Conservation (phyloP, 2,888 invertebrate genomes). For the Pristionchus mayeri region DNA sequence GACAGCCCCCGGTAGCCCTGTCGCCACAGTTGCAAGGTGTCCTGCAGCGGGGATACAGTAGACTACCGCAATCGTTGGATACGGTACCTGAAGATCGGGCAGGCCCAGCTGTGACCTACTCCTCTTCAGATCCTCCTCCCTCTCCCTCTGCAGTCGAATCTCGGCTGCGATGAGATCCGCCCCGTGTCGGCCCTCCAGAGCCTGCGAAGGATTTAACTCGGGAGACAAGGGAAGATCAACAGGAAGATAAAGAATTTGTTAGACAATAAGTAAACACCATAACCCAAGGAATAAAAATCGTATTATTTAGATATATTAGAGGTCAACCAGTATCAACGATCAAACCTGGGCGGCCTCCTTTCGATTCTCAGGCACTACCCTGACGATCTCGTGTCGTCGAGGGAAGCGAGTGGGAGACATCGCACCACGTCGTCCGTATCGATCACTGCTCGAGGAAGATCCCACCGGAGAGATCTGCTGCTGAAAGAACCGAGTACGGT, state of each 20-base stretch:
- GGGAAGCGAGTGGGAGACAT: conserved; percentile 27
- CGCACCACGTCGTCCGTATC: not conserved
- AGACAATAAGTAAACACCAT: no score
- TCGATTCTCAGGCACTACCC: conserved; percentile 43
- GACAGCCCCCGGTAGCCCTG: conserved; percentile 45
- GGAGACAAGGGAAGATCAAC: not conserved
- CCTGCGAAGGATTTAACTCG: not conserved
- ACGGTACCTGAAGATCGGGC: conserved; percentile 53
- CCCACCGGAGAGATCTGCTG: conserved; percentile 17
- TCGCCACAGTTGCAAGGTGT: conserved; percentile 42
- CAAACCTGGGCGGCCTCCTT: not conserved
- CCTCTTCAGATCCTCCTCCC: conserved; percentile 78
- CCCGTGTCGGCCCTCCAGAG: conserved; percentile 14
- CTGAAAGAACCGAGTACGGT: not conserved
- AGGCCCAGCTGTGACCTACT: conserved; percentile 62
- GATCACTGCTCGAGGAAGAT: not conserved
- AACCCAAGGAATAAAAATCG: no score
- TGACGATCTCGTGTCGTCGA: not conserved
- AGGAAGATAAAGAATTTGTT: no score
- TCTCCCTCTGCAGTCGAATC: conserved; percentile 78
- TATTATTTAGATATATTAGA: no score
- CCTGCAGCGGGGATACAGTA: not conserved
- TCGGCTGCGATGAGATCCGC: conserved; percentile 69
- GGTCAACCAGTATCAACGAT: not conserved
- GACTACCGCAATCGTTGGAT: not conserved